phyloP scores from a whole-genome alignment of 2,797 vertebrate species.

The Karalla daura region DNA sequence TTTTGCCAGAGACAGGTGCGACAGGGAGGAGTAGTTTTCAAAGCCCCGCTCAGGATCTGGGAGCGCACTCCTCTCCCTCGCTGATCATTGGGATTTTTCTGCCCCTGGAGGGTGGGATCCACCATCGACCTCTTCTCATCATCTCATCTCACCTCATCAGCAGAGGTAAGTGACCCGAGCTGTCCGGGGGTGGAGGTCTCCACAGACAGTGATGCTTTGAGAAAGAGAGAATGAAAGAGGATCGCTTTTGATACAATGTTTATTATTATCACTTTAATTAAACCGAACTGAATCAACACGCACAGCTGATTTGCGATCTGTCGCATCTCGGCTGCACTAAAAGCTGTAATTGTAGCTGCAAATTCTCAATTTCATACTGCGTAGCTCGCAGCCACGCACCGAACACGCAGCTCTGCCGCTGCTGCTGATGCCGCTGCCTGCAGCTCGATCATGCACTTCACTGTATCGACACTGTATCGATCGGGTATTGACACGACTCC shows the following conservation, averaged over 20 bases:
- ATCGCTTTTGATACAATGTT: slow-evolving; percentile 2
- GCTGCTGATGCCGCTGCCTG: slow-evolving; percentile 50
- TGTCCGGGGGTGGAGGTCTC: slow-evolving; percentile 53
- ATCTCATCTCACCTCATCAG: slow-evolving; percentile 48
- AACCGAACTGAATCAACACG: neutral
- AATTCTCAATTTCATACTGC: slow-evolving; percentile 75
- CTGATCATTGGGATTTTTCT: slow-evolving; percentile 68
- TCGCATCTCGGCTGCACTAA: slow-evolving; percentile 5
- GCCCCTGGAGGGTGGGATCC: too few species aligned
- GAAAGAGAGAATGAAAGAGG: too few species aligned
- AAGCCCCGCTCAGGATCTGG: slow-evolving; percentile 64
- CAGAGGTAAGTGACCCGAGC: slow-evolving; percentile 78
- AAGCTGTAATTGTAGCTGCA: slow-evolving; percentile 29
- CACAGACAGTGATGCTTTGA: slow-evolving; percentile 54
- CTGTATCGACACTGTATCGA: slow-evolving; percentile 27
- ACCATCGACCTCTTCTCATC: too few species aligned
- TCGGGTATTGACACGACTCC: slow-evolving; percentile 31
- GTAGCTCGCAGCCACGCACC: slow-evolving; percentile 74
- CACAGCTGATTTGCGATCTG: neutral
- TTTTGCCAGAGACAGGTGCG: slow-evolving; percentile 86
- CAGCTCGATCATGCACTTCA: slow-evolving; percentile 33
- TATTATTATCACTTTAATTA: neutral
- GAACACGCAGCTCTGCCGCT: slow-evolving; percentile 41
- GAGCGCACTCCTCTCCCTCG: slow-evolving; percentile 51
- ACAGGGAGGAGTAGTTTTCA: slow-evolving; percentile 80